These are phyloP conservation scores for Nymphalis polychloros DNA, from an alignment of 2,888 invertebrate genomes.

Conservation along the genomic window DNA sequence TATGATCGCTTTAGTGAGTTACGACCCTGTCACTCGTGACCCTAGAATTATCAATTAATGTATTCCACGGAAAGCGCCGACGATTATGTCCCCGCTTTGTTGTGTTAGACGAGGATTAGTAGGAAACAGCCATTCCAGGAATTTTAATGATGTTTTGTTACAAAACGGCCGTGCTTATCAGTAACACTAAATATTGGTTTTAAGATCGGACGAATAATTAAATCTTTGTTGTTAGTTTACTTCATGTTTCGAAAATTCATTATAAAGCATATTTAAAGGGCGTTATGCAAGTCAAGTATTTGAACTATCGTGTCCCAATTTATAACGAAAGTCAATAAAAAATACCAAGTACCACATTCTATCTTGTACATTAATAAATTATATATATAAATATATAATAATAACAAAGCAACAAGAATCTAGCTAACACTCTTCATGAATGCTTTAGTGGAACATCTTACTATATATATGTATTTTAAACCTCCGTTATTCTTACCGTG, in stretches of 20 bases:
- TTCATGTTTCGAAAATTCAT: not conserved
- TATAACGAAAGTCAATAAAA: too few species aligned
- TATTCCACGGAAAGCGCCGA: slow-evolving; percentile 51
- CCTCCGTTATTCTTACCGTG: not conserved
- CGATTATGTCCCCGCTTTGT: slow-evolving; percentile 45
- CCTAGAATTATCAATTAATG: slow-evolving; percentile 69
- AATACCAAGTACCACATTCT: too few species aligned
- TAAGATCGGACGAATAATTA: not conserved
- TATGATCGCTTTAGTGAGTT: slow-evolving; percentile 61
- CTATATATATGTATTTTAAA: not conserved
- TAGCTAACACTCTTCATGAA: too few species aligned
- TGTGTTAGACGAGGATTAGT: slow-evolving; percentile 36
- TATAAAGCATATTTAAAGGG: not conserved
- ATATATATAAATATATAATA: too few species aligned
- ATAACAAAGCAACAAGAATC: too few species aligned
- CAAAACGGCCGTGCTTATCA: slow-evolving; percentile 1
- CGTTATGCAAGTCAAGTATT: too few species aligned
- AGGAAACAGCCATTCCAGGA: not conserved
- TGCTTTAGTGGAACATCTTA: too few species aligned
- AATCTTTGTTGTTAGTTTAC: not conserved
- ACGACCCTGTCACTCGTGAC: slow-evolving; percentile 60
- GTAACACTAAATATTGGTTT: slow-evolving; percentile 9
- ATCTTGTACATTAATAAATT: too few species aligned
- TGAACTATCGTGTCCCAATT: too few species aligned
- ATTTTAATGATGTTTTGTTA: slow-evolving; percentile 14